Evolutionary conservation across 2,888 invertebrate species (phyloP), one percentile per base, ranked within the genome.

Genomic region (Lissocephala sabroskyi): DNA sequence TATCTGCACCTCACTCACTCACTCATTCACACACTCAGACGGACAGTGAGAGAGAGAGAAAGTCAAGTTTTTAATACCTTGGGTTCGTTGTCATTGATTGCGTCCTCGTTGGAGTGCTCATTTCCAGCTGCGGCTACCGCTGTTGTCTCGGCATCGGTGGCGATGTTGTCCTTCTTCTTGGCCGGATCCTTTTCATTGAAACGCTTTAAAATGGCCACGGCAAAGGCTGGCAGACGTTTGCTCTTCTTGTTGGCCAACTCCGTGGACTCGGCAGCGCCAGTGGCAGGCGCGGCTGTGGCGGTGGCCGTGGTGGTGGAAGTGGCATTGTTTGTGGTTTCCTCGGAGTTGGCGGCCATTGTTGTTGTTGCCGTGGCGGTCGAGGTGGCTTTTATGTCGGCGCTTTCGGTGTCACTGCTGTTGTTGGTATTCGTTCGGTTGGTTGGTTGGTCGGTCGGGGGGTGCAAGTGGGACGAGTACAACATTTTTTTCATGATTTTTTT

Each of bases 371-470:
- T 78, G 45, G 79, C 79, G 47, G 74, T 82, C 48, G 82, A 79
- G 59, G 79, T 80, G 56, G 82, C 80, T 59, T 82, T 82, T 54
- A 86, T 85, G 59, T 87, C 89, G 45, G 89, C 88, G 78, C 90
- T 90, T 82, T 90, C 90, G 32, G 90, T 90, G 83, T 90, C 90
- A 79, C 90, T 90, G 80, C 90, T 90, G 79, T 73, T 59, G 44
- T 62, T 71, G n/a, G n/a, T 62, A 46, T 57, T 60, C 52, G 46
- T 47, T 53, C 56, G 61, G 54, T 70, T 44, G 28, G 45, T 56
- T 55, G 36, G 36, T 48, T 59, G 54, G 50, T 50, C 47, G 52
- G 45, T 50, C 35, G 23, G 23, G 23, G 23, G 4, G 23, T 23
- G 23, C 32, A 32, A 16, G 16, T 4, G 13, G 36, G 16, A 16